Evolutionary conservation across 2,797 vertebrate genomes (phyloP), one percentile per base, ranked within the genome.

Genomic region (Tinamus major): DNA sequence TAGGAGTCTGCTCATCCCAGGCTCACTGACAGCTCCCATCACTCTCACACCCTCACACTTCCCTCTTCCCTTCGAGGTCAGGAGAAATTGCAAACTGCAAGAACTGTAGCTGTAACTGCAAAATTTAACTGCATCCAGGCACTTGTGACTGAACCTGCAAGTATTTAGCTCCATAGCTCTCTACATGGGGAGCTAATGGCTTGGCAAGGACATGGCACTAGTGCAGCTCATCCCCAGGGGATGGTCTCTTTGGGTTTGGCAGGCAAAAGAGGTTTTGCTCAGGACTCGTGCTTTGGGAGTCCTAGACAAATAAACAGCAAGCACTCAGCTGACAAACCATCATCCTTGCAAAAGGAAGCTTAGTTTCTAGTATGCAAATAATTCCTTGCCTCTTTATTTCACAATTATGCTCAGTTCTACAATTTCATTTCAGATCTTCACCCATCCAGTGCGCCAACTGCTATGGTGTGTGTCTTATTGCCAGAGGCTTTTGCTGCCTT

Each of bases 351-450:
- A 70, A 67, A 31, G 29, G 39, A 70, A 70, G n/a, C 37, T 85
- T 51, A 59, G 37, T 74, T 39, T 48, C 42, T 58, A 15, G 24
- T 0, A 6, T 3, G 4, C 14, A 6, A 11, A 4, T 0, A 1
- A 37, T 9, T 49, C 27, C 46, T 37, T 62, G 26, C 24, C 11
- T 1, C 61, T 27, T 39, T 8, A 56, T 56, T 68, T 68, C 23
- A 68, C 5, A 1, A 12, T 12, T 64, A 35, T 3, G 0, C 49
- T 83, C 11, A 79, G 69, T 15, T n/a, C 61, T 35, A 56, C 17
- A 49, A 15, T 78, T 75, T 78, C 33, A 48, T 17, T 56, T 51
- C 3, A 6, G 51, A 6, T 42, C 17, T 56, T 31, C 55, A 19
- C 80, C 18, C 39, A 44, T 7, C n/a, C 1, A 26, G 21, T 3